Evolutionary conservation across 2,113 vertebrate genomes (phyloP).

Genomic region (Engraulis encrasicolus): DNA sequence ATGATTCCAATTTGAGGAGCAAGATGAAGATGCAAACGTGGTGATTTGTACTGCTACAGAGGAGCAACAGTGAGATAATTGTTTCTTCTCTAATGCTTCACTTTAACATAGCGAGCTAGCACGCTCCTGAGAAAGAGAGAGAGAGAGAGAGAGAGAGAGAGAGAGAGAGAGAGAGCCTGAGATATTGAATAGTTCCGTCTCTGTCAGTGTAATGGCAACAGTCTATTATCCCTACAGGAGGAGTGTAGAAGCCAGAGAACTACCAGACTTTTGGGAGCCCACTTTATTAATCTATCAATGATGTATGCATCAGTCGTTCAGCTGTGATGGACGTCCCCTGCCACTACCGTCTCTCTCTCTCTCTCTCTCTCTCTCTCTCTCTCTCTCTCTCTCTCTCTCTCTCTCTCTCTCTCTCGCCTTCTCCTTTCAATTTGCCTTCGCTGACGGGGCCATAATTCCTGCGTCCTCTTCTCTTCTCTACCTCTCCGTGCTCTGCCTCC

Average conservation of each 20-base stretch:
- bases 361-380: constrained; percentile 44
- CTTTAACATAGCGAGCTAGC: constrained; percentile 14
- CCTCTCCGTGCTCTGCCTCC: neutral
- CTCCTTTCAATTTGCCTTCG: constrained; percentile 37
- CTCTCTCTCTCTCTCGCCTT: neutral
- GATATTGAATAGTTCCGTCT: constrained; percentile 48
- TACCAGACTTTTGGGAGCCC: constrained; percentile 55
- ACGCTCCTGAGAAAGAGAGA: too few species aligned
- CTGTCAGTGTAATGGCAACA: constrained; percentile 53
- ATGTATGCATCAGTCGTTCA: constrained; percentile 54
- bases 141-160: too few species aligned
- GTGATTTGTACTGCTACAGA: neutral
- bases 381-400: neutral
- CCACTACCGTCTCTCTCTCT: neutral
- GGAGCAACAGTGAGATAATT: constrained; percentile 5
- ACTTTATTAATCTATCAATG: constrained; percentile 55
- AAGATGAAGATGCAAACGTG: neutral
- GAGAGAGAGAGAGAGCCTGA: too few species aligned
- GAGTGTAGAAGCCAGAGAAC: constrained; percentile 48
- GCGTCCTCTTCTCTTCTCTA: neutral
- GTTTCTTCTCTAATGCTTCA: constrained; percentile 1
- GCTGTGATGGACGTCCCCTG: constrained; percentile 61
- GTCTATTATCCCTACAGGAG: constrained; percentile 40
- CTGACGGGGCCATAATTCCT: constrained; percentile 12
- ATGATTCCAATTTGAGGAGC: constrained; percentile 11